phyloP scores from a whole-genome alignment of 2,888 invertebrate genomes.

The Hypselothyrea guttata region DNA sequence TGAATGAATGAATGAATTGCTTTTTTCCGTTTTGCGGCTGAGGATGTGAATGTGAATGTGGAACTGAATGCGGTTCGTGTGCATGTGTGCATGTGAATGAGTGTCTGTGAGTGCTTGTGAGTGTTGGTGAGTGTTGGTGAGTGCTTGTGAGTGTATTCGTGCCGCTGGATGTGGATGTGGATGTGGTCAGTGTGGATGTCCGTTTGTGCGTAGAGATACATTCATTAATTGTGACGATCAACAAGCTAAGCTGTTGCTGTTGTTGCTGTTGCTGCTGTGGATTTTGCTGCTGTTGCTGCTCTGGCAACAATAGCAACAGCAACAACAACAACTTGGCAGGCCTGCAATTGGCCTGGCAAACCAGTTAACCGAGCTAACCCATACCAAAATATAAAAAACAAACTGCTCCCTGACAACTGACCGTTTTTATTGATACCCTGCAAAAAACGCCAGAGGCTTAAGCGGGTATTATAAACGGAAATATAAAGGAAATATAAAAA shows the following conservation, averaged over 20 bases:
- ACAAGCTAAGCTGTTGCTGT: constrained; percentile 66
- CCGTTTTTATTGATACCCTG: constrained; percentile 33
- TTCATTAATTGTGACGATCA: constrained; percentile 80
- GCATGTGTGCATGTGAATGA: neutral
- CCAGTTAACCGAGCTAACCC: constrained; percentile 28
- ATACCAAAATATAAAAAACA: too few species aligned
- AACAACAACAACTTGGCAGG: constrained; percentile 19
- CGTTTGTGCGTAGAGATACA: constrained; percentile 67
- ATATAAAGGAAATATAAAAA: too few species aligned
- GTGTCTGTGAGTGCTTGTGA: constrained; percentile 10
- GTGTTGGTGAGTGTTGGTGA: constrained; percentile 68
- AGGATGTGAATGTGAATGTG: constrained; percentile 46
- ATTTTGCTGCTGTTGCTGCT: constrained; percentile 32
- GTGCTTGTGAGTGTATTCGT: constrained; percentile 27
- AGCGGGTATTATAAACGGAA: too few species aligned
- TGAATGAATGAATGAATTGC: constrained; percentile 73
- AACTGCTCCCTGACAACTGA: constrained; percentile 8
- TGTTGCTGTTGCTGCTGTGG: constrained; percentile 7
- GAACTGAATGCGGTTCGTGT: constrained; percentile 3
- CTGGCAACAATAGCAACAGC: constrained; percentile 46
- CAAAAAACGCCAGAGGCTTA: neutral
- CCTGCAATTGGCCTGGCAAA: constrained; percentile 51
- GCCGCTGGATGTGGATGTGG: constrained; percentile 8
- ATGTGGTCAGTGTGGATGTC: constrained; percentile 47
- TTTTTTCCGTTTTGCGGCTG: constrained; percentile 69